Evolutionary conservation across 1,140 invertebrate species (phyloP).

Genomic region (Sesamia nonagrioides): DNA sequence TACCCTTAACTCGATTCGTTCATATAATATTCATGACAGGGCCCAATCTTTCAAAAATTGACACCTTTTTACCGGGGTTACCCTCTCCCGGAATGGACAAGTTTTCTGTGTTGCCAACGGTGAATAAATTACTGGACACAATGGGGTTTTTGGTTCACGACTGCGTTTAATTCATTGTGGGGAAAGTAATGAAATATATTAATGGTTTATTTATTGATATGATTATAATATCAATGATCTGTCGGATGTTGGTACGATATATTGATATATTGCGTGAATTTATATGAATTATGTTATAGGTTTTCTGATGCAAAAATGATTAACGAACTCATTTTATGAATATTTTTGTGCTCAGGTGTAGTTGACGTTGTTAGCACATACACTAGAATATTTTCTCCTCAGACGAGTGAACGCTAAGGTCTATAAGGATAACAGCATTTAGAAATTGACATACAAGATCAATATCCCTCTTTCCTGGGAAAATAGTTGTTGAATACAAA

Average conservation of each 20-base stretch:
- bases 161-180: slow-evolving; percentile 67
- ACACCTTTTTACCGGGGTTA: slow-evolving; percentile 79
- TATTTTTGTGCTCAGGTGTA: too few relatives aligned
- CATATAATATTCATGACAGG: slow-evolving; percentile 87
- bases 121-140: slow-evolving; percentile 83
- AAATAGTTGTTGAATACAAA: not conserved
- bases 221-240: slow-evolving; percentile 37
- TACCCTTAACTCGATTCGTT: slow-evolving; percentile 86
- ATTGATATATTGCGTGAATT: not conserved
- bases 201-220: slow-evolving; percentile 42
- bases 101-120: slow-evolving; percentile 81
- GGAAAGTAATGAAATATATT: slow-evolving; percentile 50
- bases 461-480: not conserved
- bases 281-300: not conserved
- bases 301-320: too few relatives aligned
- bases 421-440: too few relatives aligned
- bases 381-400: too few relatives aligned
- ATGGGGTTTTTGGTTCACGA: slow-evolving; percentile 67
- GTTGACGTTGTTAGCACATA: too few relatives aligned
- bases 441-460: too few relatives aligned
- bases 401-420: too few relatives aligned
- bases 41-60: slow-evolving; percentile 87
- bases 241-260: not conserved
- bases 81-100: slow-evolving; percentile 74
- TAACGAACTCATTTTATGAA: too few relatives aligned